A percentile compares a stretch with the other conserved stretches of the same genome.
These are phyloP conservation scores for Colinus virginianus DNA, from an alignment of 2,113 vertebrate species.

Conservation along the genomic window DNA sequence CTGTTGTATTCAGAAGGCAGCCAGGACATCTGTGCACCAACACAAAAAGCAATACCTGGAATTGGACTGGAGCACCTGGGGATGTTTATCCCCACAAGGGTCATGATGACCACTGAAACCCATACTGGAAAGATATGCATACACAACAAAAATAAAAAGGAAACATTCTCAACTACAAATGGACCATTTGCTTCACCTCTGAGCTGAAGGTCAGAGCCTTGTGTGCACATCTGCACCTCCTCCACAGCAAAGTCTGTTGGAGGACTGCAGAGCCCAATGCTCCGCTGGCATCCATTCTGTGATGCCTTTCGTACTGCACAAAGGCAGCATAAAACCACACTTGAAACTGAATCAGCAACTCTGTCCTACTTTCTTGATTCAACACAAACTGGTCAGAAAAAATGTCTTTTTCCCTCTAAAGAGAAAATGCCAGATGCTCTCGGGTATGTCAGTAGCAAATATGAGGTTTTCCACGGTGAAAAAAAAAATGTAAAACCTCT, in stretches of 20 bases:
- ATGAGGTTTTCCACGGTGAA: not conserved
- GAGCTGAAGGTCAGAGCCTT: not conserved
- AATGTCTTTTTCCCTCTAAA: not conserved
- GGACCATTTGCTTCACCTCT: not conserved
- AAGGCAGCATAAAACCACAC: not conserved
- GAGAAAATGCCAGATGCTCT: not conserved
- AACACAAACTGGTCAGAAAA: not conserved
- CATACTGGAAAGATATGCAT: fast-evolving
- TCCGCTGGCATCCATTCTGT: not conserved
- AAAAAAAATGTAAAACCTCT: not conserved
- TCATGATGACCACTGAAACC: not conserved
- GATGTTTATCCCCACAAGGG: not conserved
- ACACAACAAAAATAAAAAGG: not conserved
- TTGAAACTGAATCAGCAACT: not conserved
- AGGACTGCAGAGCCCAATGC: not conserved
- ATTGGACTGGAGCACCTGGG: not conserved
- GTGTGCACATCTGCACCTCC: not conserved
- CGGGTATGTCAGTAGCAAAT: not conserved
- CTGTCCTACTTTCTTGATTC: not conserved
- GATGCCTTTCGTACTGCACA: fast-evolving
- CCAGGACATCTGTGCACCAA: not conserved
- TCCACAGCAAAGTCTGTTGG: not conserved
- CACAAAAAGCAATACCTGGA: not conserved
- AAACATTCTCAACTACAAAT: not conserved
- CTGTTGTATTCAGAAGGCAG: not conserved